A percentile compares a stretch with the other conserved stretches of the same genome.
Evolutionary conservation across 2,888 invertebrate species (phyloP).

Genomic region (Reticulitermes lucifugus): DNA sequence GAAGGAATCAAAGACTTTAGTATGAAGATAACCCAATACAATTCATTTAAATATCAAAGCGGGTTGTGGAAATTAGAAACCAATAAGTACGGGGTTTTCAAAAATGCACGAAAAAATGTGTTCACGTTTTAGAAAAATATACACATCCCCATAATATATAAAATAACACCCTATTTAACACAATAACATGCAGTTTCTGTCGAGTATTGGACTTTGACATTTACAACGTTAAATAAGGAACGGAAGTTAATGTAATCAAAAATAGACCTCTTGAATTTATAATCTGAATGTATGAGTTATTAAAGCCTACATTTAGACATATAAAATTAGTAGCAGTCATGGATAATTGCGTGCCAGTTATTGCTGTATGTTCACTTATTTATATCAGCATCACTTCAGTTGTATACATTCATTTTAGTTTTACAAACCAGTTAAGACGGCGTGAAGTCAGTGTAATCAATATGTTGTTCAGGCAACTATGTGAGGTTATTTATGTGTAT

Average conservation of each 20-base stretch:
- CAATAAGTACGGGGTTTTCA: background rate
- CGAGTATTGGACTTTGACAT: background rate
- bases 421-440: slow-evolving; percentile 39
- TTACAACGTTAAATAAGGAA: slow-evolving; percentile 36
- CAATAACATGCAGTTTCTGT: background rate
- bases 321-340: too few relatives aligned
- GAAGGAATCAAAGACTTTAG: slow-evolving; percentile 36
- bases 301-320: too few relatives aligned
- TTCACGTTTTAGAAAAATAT: background rate
- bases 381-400: background rate
- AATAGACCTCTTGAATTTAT: background rate
- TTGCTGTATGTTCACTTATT: background rate
- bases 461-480: background rate
- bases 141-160: background rate
- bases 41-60: background rate
- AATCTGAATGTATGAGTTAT: background rate
- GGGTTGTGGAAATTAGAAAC: background rate
- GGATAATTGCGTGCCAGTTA: too few relatives aligned
- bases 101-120: background rate
- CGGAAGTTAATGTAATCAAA: slow-evolving; percentile 15
- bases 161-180: background rate
- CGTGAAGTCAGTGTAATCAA: slow-evolving; percentile 35
- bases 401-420: slow-evolving; percentile 21
- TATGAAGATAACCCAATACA: background rate
- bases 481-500: background rate